Conservation (phyloP, 2,888 invertebrate species). For the Tenthredo notha region DNA sequence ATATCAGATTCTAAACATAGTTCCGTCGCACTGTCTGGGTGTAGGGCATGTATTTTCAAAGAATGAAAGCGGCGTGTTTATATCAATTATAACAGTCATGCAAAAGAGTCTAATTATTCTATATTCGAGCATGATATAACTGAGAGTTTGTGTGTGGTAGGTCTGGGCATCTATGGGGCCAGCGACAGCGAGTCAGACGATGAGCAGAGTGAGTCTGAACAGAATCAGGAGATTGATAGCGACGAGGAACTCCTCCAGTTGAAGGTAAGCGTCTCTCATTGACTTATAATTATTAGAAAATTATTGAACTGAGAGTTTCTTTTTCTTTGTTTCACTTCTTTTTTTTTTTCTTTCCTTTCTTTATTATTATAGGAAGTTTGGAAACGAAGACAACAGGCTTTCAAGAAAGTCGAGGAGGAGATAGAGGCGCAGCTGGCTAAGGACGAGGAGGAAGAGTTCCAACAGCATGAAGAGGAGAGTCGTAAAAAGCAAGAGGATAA, state of each 20-base stretch:
- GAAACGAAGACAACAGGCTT: slow-evolving; percentile 84
- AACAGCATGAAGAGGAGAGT: slow-evolving; percentile 64
- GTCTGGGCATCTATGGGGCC: slow-evolving; percentile 91
- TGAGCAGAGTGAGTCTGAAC: slow-evolving; percentile 78
- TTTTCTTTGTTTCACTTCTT: not conserved
- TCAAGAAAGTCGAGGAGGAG: slow-evolving; percentile 87
- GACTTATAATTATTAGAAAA: not conserved
- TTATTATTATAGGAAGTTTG: slow-evolving; percentile 81
- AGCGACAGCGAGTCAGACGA: slow-evolving; percentile 82
- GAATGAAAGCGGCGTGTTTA: not conserved
- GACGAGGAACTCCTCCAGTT: slow-evolving; percentile 83
- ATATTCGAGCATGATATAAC: slow-evolving; percentile 58
- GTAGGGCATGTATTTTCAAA: slow-evolving; percentile 11
- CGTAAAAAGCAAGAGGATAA: slow-evolving; percentile 66
- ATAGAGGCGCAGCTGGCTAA: slow-evolving; percentile 86
- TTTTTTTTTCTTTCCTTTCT: slow-evolving; percentile 46
- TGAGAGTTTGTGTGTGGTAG: slow-evolving; percentile 80
- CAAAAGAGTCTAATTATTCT: not conserved
- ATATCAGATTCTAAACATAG: slow-evolving; percentile 10
- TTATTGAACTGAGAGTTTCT: not conserved
- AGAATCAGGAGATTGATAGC: slow-evolving; percentile 80
- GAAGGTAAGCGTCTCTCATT: slow-evolving; percentile 80
- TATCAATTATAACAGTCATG: not conserved
- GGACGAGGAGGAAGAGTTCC: slow-evolving; percentile 80
- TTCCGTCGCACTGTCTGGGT: not conserved